Conservation (phyloP, 1,140 invertebrate genomes). For the Lordiphosa stackelbergi region DNA sequence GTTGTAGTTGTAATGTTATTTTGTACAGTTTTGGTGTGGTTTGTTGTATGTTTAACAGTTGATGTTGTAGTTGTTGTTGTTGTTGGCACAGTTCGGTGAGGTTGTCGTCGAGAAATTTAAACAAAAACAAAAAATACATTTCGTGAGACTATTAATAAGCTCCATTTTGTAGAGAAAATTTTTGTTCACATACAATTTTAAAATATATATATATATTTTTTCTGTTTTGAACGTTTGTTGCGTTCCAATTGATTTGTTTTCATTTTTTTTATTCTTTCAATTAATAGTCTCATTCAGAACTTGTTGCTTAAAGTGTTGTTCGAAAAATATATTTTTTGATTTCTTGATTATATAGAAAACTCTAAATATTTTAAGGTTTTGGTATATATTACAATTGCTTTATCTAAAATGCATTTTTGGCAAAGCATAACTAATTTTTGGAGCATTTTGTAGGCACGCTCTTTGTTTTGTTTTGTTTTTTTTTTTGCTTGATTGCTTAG, state of each 20-base stretch:
- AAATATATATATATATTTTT: constrained; percentile 12
- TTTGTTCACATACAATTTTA: constrained; percentile 28
- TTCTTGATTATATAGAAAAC: constrained; percentile 48
- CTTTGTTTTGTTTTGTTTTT: constrained; percentile 5
- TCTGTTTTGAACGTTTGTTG: constrained; percentile 5
- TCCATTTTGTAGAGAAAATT: constrained; percentile 47
- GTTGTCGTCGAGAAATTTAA: constrained; percentile 69
- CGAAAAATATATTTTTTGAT: constrained; percentile 72
- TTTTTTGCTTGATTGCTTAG: constrained; percentile 4
- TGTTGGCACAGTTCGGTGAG: constrained; percentile 58
- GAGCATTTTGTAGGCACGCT: constrained; percentile 50
- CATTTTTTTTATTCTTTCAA: constrained; percentile 27
- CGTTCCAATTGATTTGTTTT: constrained; percentile 8
- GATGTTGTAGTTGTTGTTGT: constrained; percentile 39
- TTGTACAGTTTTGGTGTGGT: constrained; percentile 39
- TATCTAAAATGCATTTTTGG: constrained; percentile 37
- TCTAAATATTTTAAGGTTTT: constrained; percentile 30
- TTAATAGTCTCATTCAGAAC: constrained; percentile 77
- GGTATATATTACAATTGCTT: constrained; percentile 57
- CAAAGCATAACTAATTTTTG: constrained; percentile 43
- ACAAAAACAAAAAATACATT: constrained; percentile 76
- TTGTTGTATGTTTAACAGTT: constrained; percentile 39
- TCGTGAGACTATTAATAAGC: constrained; percentile 76
- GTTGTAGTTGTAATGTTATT: constrained; percentile 24
- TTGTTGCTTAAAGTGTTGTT: constrained; percentile 75